phyloP scores from a whole-genome alignment of 2,113 vertebrate genomes.

The Protobothrops mucrosquamatus region DNA sequence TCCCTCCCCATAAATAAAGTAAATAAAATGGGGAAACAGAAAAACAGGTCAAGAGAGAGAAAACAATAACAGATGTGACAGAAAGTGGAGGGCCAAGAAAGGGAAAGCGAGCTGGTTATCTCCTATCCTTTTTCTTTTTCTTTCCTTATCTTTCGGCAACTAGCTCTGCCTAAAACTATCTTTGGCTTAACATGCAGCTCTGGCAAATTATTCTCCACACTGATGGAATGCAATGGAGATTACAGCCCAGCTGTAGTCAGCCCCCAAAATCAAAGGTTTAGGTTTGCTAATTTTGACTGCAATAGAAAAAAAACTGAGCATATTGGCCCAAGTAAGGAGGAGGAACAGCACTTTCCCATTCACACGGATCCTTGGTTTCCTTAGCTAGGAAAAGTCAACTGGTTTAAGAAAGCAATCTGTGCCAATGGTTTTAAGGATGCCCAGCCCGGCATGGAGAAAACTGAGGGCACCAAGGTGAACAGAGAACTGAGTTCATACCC shows the following conservation, averaged over 20 bases:
- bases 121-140: not conserved
- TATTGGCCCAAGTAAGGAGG: not conserved
- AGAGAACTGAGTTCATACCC: slow-evolving; percentile 60
- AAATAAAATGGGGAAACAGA: not conserved
- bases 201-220: not conserved
- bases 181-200: not conserved
- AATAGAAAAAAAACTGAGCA: not conserved
- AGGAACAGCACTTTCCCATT: not conserved
- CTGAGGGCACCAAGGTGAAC: not conserved
- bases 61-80: not conserved
- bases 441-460: not conserved
- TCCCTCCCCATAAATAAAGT: not conserved
- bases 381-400: not conserved
- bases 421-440: not conserved
- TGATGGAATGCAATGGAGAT: not conserved
- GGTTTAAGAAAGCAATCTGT: not conserved
- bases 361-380: not conserved
- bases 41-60: not conserved
- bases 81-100: not conserved
- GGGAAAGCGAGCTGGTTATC: not conserved
- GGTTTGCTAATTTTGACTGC: not conserved
- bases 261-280: not conserved
- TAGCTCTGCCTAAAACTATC: not conserved
- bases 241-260: no score
- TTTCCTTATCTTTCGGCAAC: not conserved